Evolutionary conservation across 2,888 invertebrate species (phyloP), one percentile per base, ranked within the genome.

Genomic region (Oscheius sp.): DNA sequence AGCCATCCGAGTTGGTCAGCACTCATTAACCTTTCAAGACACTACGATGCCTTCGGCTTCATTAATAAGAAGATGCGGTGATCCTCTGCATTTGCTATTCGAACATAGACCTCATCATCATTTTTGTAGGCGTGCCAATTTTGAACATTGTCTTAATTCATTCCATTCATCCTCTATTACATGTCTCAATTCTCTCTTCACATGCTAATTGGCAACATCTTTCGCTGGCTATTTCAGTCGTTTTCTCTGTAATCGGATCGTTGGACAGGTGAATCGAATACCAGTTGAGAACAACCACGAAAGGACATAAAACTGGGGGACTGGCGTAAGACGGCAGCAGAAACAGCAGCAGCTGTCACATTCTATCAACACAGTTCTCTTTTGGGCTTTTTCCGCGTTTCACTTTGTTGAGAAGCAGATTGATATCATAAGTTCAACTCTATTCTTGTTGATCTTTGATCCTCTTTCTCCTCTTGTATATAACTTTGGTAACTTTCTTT

Each of bases 21-120:
- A n/a, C 68, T 68, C 68, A 68, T 68, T 68, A 68, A 68, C 68
- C 68, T 68, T 68, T 68, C 68, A 68, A 68, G 53, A n/a, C 68
- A 55, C 68, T 68, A 51, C 68, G 68, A 13, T n/a, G 63, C 21
- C 35, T 7, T 42, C 42, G 7, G 42, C 42, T 21, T 68, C 68
- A 68, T 68, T 68, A 68, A 68, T 68, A 68, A 33, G 53, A 53
- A 68, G 66, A 66, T 66, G 68, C 11, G 55, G 42, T 68, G 55
- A 42, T 33, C 68, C 51, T 68, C 68, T 68, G 37, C 53, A 47
- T 47, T 68, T 21, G 53, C n/a, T 37, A 13, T 11, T 68, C 48
- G 48, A 50, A 50, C 48, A 21, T 65, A 32, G 55, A n/a, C n/a
- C n/a, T 42, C 42, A 10, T 37, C 21, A 21, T 57, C 29, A 21